Base-by-base conservation (phyloP, 2,888 invertebrate species). In the Ellobium chinense region DNA sequence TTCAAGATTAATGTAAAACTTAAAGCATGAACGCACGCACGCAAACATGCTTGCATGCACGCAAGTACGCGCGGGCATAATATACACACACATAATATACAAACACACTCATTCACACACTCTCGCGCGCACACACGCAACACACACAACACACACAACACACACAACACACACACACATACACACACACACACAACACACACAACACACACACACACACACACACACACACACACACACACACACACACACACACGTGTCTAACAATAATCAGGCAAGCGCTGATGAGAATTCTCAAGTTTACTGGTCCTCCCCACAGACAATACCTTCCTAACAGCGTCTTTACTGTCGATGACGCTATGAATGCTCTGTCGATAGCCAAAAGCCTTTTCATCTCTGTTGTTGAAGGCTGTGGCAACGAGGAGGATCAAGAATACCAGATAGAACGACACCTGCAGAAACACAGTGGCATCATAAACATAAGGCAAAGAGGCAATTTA, bases 401-500 rank as follows among this genome's bases (percentile, higher is more conserved):
- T 73, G 72, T 73, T 72, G 54, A 56, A 56, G 1, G 78, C 46
- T 9, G 29, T 79, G 56, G 37, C 31, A 4, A 66, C 9, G 1
- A 79, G 56, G 1, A 72, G 37, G 2, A 54, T 36, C 62, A 79
- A 21, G 27, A 56, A 72, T 27, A 72, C 56, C 24, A 54, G 14
- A 24, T 79, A 79, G 54, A 79, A 79, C 12, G 58, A 24, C 14
- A 54, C 62, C 78, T 79, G 73, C 21, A 31, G 39, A 46, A 7
- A 46, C 18, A 12, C 18, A 46, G n/a, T n/a, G n/a, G n/a, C n/a
- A n/a, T n/a, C n/a, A n/a, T n/a, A n/a, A n/a, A n/a, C n/a, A n/a
- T 46, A 46, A 46, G 7, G 46, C 18, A 46, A 46, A 46, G 46
- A 18, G 18, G 46, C 9, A 46, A 46, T 46, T 46, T 46, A 12